A percentile compares a stretch with the other conserved stretches of the same genome.
phyloP scores from a whole-genome alignment of 1,140 invertebrate genomes.

The Lepidurus packardi region DNA sequence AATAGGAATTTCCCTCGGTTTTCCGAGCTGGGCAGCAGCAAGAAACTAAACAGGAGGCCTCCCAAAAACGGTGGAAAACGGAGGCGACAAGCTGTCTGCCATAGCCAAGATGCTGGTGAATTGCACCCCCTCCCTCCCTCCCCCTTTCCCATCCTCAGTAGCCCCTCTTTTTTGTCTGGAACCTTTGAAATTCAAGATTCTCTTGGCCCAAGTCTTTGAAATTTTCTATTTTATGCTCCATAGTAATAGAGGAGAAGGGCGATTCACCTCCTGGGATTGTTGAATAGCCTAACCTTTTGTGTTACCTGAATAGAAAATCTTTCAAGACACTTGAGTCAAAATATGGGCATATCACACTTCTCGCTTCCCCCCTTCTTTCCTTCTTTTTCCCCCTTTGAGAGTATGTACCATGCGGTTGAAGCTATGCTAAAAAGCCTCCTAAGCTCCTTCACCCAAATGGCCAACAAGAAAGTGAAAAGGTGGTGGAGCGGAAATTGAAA shows the following conservation, averaged over 20 bases:
- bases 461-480: slow-evolving; percentile 9
- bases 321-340: slow-evolving; percentile 19
- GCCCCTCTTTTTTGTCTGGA: background rate
- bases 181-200: slow-evolving; percentile 9
- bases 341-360: slow-evolving; percentile 19
- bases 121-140: background rate
- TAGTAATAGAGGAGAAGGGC: background rate
- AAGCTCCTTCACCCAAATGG: slow-evolving; percentile 6
- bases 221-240: slow-evolving; percentile 3
- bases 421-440: background rate
- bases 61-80: slow-evolving; percentile 12
- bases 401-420: too few species aligned
- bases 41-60: background rate
- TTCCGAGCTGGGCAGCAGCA: background rate
- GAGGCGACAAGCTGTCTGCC: slow-evolving; percentile 20
- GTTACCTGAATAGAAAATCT: slow-evolving; percentile 22
- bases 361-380: background rate
- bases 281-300: slow-evolving; percentile 14
- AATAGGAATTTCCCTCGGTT: background rate
- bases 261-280: slow-evolving; percentile 21
- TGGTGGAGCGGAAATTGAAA: slow-evolving; percentile 15
- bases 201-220: background rate
- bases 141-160: background rate
- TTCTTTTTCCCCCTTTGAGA: background rate
- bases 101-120: background rate